These are phyloP conservation scores for Neoaliturus tenellus DNA, from an alignment of 2,888 invertebrate species.

Conservation along the genomic window DNA sequence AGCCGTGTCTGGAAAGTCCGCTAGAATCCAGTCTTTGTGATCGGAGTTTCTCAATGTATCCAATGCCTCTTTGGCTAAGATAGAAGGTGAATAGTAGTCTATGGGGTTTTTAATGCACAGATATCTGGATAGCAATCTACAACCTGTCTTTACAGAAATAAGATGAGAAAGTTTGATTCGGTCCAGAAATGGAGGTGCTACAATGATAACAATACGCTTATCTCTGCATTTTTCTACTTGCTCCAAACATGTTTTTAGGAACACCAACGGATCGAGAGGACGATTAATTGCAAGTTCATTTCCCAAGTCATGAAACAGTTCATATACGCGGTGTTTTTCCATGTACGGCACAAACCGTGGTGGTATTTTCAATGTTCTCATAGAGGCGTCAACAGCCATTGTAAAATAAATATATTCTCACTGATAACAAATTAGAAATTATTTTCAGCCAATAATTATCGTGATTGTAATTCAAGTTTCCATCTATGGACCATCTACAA, in stretches of 20 bases:
- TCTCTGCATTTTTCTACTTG: slow-evolving; percentile 74
- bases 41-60: not conserved
- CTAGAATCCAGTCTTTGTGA: slow-evolving; percentile 23
- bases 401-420: no score
- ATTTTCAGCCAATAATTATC: no score
- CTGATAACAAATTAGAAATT: no score
- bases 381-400: slow-evolving; percentile 61
- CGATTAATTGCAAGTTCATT: slow-evolving; percentile 77
- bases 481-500: no score
- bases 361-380: slow-evolving; percentile 65
- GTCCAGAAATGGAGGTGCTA: slow-evolving; percentile 74
- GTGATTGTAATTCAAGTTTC: no score
- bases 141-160: not conserved
- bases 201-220: slow-evolving; percentile 75
- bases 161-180: slow-evolving; percentile 53
- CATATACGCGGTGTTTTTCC: slow-evolving; percentile 80
- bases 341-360: slow-evolving; percentile 78
- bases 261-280: slow-evolving; percentile 79
- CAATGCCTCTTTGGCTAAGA: not conserved
- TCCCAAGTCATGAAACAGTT: slow-evolving; percentile 79
- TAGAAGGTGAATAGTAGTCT: not conserved
- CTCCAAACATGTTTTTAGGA: slow-evolving; percentile 77
- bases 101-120: not conserved
- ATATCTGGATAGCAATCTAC: not conserved
- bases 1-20: slow-evolving; percentile 73